phyloP scores from a whole-genome alignment of 2,113 vertebrate species.

The Sylvilagus bachmani region DNA sequence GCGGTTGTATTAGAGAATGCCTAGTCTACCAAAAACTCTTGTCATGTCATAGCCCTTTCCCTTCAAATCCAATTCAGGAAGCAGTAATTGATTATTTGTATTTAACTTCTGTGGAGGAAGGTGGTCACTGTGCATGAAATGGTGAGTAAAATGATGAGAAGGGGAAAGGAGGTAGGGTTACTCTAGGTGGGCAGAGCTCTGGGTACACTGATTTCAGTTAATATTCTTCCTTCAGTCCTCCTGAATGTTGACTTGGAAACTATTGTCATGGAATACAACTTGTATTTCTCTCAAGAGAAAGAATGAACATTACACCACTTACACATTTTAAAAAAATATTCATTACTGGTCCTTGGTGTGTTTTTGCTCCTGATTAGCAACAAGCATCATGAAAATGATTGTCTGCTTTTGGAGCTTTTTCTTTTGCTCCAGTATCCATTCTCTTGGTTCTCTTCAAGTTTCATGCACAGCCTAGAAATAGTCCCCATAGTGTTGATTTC shows the following conservation, averaged over 20 bases:
- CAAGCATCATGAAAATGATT: not conserved
- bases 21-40: constrained; percentile 11
- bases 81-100: constrained; percentile 47
- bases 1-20: not conserved
- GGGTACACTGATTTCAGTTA: not conserved
- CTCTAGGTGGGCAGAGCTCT: not conserved
- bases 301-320: not conserved
- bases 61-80: not conserved
- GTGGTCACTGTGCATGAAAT: not conserved
- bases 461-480: not conserved
- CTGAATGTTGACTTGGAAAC: constrained; percentile 8
- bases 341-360: not conserved
- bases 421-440: not conserved
- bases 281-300: not conserved
- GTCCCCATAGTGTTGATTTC: constrained; percentile 7
- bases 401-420: not conserved
- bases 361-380: not conserved
- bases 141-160: not conserved
- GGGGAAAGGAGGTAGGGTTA: not conserved
- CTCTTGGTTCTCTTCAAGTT: constrained; percentile 9
- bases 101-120: constrained; percentile 8
- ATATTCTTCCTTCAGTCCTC: not conserved
- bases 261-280: not conserved
- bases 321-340: not conserved
- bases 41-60: not conserved